Conservation (phyloP, 2,888 invertebrate species). For the Spialia ferax region DNA sequence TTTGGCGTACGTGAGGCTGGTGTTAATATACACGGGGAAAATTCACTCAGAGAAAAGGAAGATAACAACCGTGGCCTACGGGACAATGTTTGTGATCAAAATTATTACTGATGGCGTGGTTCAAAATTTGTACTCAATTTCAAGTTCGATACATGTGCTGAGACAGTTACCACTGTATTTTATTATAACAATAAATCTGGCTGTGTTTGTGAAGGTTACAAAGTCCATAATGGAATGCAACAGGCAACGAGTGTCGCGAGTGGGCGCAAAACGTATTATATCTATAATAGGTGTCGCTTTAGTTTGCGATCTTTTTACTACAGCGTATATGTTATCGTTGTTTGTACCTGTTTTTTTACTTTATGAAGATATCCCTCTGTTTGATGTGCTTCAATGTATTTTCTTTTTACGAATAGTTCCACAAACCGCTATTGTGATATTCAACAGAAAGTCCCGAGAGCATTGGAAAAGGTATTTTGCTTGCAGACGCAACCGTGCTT, state of each 20-base stretch:
- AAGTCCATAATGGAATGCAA: constrained; percentile 38
- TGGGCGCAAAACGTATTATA: constrained; percentile 22
- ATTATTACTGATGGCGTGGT: constrained; percentile 32
- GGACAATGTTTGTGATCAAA: constrained; percentile 28
- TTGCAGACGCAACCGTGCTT: background rate
- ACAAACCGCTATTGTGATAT: constrained; percentile 18
- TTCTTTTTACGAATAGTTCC: constrained; percentile 12
- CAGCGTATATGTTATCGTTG: constrained; percentile 11
- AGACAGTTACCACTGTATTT: constrained; percentile 28
- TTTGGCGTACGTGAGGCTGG: constrained; percentile 46
- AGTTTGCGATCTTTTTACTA: constrained; percentile 43
- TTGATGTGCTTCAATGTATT: background rate
- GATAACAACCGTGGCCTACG: constrained; percentile 37
- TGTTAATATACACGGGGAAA: constrained; percentile 43
- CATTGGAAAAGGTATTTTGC: constrained; percentile 41
- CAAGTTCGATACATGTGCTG: background rate
- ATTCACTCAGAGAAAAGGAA: constrained; percentile 45
- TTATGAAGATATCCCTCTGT: background rate
- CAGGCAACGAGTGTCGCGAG: constrained; percentile 29
- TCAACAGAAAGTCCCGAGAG: constrained; percentile 46
- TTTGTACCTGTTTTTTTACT: background rate
- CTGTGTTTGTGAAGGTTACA: constrained; percentile 39
- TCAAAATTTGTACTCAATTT: constrained; percentile 22
- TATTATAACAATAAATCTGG: constrained; percentile 41
- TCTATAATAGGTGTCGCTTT: constrained; percentile 44